phyloP scores from a whole-genome alignment of 2,113 vertebrate species.

The Oreochromis niloticus region DNA sequence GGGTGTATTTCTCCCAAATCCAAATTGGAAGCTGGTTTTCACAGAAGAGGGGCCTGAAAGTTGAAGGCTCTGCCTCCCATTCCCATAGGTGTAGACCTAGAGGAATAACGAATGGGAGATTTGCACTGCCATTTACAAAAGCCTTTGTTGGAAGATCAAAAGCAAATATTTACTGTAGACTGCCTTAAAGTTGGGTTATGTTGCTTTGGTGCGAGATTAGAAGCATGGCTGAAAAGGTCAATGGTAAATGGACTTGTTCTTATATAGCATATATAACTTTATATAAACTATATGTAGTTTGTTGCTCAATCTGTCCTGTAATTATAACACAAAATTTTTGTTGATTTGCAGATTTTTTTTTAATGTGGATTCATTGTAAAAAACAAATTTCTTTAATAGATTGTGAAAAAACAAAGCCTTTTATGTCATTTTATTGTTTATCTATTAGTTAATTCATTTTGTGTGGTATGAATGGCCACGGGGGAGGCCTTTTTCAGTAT shows the following conservation, averaged over 20 bases:
- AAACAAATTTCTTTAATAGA: not conserved
- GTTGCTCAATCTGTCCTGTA: not conserved
- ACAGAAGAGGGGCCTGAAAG: not conserved
- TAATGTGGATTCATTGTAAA: not conserved
- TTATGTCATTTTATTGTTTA: not conserved
- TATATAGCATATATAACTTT: not conserved
- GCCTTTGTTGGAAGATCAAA: not conserved
- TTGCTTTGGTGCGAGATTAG: not conserved
- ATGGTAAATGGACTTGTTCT: not conserved
- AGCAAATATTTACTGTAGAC: accelerated
- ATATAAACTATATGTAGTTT: not conserved
- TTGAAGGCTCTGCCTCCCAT: not conserved
- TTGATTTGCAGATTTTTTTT: not conserved
- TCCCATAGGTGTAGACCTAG: accelerated
- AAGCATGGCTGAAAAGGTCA: not conserved
- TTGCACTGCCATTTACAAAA: not conserved
- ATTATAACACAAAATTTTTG: not conserved
- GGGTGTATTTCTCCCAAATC: not conserved
- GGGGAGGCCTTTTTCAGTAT: accelerated
- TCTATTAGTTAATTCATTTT: not conserved
- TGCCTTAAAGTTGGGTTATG: not conserved
- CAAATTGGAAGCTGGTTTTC: not conserved
- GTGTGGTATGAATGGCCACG: not conserved
- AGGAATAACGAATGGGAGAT: accelerated
- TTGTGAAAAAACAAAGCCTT: not conserved